Evolutionary conservation across 2,888 invertebrate species (phyloP), one percentile per base, ranked within the genome.

Genomic region (Hemistola chrysoprasaria): DNA sequence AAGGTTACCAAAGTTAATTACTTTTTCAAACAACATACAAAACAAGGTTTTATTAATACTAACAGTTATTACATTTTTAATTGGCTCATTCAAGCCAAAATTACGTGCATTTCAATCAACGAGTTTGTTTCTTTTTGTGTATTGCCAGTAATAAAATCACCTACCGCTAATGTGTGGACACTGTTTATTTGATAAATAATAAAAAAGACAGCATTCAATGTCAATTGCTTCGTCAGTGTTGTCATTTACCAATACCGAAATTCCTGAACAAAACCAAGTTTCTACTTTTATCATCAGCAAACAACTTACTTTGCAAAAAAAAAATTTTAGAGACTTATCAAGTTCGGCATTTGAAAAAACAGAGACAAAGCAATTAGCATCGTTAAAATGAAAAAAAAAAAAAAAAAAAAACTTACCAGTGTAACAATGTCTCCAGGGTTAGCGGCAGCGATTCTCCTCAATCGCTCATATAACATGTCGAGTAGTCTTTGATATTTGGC

Each of bases 341-440:
- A 21, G 21, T 29, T n/a, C 23, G 22, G 23, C 11, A 11, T 11
- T 10, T 11, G 4, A 9, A 16, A 3, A 32, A 24, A 32, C 2
- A 23, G 5, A 4, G 22, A 26, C 16, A 7, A 32, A 42, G 26
- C 28, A 43, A 35, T 34, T 22, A 31, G 23, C 39, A 45, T 35
- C 6, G 21, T n/a, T n/a, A 16, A 16, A 4, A 9, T 6, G 6
- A 6, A 8, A 25, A n/a, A 25, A 5, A 10, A 26, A 21, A 28
- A 5, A 20, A 11, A 21, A 21, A 21, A 60, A 56, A 21, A 8
- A 91, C 92, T 92, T 74, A 95, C 95, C 93, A 95, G 90, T 28
- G 94, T 91, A 33, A 93, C 92, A 65, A 93, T 91, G 80, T 95
- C 93, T 62, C 94, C 93, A 0, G 94, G 93, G 66, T 92, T 92